Percentiles rank a stretch among this genome's conserved stretches.
Evolutionary conservation across 2,797 vertebrate genomes (phyloP).

Genomic region (Brachymystax lenok): DNA sequence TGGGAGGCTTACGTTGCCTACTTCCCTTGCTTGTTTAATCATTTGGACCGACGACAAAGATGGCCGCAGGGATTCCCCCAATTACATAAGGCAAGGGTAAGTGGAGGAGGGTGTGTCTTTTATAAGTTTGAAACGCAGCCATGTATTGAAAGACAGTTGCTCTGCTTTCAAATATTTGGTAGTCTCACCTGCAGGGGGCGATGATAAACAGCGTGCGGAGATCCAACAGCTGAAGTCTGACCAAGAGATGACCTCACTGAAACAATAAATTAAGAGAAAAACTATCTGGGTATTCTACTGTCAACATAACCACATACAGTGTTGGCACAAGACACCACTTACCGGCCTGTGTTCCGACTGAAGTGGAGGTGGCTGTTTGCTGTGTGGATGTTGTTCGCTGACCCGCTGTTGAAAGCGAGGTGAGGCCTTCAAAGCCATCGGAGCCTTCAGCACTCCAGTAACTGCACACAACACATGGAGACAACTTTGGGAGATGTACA

Average conservation of each 20-base stretch:
- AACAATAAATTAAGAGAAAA: conserved; percentile 33
- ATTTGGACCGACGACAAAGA: no score
- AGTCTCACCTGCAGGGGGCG: conserved; percentile 72
- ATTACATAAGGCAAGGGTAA: no score
- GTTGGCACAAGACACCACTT: background rate
- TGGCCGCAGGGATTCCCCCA: no score
- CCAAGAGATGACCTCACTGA: conserved; percentile 79
- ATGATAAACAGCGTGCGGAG: conserved; percentile 74
- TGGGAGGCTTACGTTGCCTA: no score
- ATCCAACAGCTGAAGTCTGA: conserved; percentile 69
- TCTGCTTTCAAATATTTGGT: background rate
- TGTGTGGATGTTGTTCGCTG: conserved; percentile 57
- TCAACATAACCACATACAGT: background rate
- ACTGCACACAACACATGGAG: conserved; percentile 13
- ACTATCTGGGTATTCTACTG: background rate
- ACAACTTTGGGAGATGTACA: background rate
- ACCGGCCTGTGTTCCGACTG: background rate
- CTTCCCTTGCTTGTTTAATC: no score
- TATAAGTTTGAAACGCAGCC: no score
- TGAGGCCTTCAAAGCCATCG: background rate
- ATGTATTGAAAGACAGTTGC: no score
- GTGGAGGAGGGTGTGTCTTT: no score
- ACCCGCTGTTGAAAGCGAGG: conserved; percentile 11
- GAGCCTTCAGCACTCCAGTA: conserved; percentile 27
- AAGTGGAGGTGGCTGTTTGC: background rate